Percentiles rank a stretch among this genome's conserved stretches.
Evolutionary conservation across 2,888 invertebrate genomes (phyloP).

Genomic region (Pachycephus smyrnensis): DNA sequence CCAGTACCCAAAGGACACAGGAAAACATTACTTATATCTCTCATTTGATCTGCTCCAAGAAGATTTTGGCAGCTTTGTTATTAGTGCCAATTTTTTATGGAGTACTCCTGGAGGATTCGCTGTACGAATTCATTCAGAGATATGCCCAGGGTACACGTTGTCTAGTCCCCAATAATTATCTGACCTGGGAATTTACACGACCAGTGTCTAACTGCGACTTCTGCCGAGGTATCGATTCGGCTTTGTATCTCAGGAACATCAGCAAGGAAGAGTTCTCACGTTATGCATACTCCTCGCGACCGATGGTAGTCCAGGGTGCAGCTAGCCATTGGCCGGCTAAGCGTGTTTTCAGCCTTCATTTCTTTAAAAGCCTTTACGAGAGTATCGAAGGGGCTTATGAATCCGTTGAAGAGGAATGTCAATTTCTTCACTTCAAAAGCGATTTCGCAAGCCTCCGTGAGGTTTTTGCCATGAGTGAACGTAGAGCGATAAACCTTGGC

Average conservation of each 20-base stretch:
- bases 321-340: slow-evolving; percentile 83
- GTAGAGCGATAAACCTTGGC: slow-evolving; percentile 74
- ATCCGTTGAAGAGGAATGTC: slow-evolving; percentile 83
- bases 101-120: slow-evolving; percentile 42
- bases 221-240: slow-evolving; percentile 77
- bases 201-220: slow-evolving; percentile 86
- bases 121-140: slow-evolving; percentile 48
- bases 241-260: slow-evolving; percentile 77
- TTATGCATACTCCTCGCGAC: slow-evolving; percentile 83
- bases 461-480: slow-evolving; percentile 81
- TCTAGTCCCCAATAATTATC: slow-evolving; percentile 84
- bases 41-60: slow-evolving; percentile 28
- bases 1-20: slow-evolving; percentile 8
- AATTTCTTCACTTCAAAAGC: slow-evolving; percentile 88
- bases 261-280: slow-evolving; percentile 77
- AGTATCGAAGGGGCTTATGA: slow-evolving; percentile 78
- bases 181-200: slow-evolving; percentile 88
- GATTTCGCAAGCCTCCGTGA: slow-evolving; percentile 81
- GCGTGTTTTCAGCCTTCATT: slow-evolving; percentile 74
- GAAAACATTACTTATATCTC: slow-evolving; percentile 21
- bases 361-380: slow-evolving; percentile 79
- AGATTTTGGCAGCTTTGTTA: slow-evolving; percentile 28
- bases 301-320: slow-evolving; percentile 83
- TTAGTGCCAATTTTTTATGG: slow-evolving; percentile 45
- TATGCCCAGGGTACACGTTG: slow-evolving; percentile 72